phyloP scores from a whole-genome alignment of 1,140 invertebrate species.

The Ptiloglossa arizonensis region DNA sequence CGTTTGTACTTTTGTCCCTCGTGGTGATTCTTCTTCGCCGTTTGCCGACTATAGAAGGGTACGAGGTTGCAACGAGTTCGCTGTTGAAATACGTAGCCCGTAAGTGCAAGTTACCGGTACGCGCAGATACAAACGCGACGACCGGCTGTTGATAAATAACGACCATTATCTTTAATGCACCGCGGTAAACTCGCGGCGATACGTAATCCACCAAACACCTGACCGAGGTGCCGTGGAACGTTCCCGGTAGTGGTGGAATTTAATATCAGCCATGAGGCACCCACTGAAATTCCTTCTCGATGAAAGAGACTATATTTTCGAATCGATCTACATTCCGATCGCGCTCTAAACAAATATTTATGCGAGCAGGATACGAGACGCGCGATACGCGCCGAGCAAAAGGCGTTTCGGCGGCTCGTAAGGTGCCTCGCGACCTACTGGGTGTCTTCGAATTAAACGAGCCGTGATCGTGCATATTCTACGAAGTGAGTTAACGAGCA shows the following conservation, averaged over 20 bases:
- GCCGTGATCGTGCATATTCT: no score
- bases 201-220: not conserved
- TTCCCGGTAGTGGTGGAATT: slow-evolving; percentile 22
- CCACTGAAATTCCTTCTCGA: slow-evolving; percentile 42
- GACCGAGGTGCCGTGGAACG: not conserved
- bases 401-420: not conserved
- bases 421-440: no score
- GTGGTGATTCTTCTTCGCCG: no score
- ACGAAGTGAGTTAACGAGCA: no score
- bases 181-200: slow-evolving; percentile 15
- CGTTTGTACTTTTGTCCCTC: no score
- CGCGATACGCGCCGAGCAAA: not conserved
- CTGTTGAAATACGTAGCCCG: not conserved
- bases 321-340: slow-evolving; percentile 41
- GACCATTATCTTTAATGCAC: slow-evolving; percentile 23
- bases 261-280: slow-evolving; percentile 25
- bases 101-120: not conserved
- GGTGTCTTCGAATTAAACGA: no score
- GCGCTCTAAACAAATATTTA: slow-evolving; percentile 40
- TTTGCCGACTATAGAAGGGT: not conserved
- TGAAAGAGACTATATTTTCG: slow-evolving; percentile 34
- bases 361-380: not conserved
- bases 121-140: not conserved
- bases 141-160: slow-evolving; percentile 12
- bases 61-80: not conserved